Evolutionary conservation across 2,888 invertebrate genomes (phyloP).

Genomic region (Petrolisthes manimaculis): DNA sequence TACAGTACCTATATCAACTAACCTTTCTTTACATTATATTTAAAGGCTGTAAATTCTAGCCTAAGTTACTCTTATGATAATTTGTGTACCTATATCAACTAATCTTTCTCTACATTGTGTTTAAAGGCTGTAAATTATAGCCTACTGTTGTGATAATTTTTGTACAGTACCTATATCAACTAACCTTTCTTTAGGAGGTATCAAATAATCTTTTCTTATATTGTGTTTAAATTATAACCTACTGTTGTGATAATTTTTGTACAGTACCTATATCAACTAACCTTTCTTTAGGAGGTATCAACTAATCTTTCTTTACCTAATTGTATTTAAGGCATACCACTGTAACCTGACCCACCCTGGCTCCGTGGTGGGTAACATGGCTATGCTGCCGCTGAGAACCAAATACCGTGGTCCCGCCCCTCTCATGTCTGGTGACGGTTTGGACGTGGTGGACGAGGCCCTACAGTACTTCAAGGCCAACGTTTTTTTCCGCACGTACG

Average conservation of each 20-base stretch:
- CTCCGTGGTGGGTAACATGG: slow-evolving; percentile 90
- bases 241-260: too few relatives aligned
- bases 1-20: background rate
- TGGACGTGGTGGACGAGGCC: slow-evolving; percentile 97
- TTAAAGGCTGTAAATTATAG: too few relatives aligned
- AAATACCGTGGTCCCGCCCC: slow-evolving; percentile 94
- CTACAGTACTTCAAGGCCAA: slow-evolving; percentile 98
- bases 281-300: background rate
- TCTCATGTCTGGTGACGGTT: slow-evolving; percentile 75
- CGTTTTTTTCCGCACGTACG: slow-evolving; percentile 98
- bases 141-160: background rate
- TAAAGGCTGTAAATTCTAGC: too few relatives aligned
- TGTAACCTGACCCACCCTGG: slow-evolving; percentile 83
- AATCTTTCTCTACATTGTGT: too few relatives aligned
- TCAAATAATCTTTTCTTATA: too few relatives aligned
- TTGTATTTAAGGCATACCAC: slow-evolving; percentile 86
- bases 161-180: background rate
- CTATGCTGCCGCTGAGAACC: slow-evolving; percentile 90
- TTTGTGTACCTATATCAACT: too few relatives aligned
- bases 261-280: background rate
- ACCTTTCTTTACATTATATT: background rate
- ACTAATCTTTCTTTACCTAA: background rate
- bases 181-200: background rate
- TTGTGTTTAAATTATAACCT: too few relatives aligned
- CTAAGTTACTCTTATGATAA: too few relatives aligned